These are phyloP conservation scores for Ursus arctos DNA, from an alignment of 2,113 vertebrate species.

Conservation along the genomic window DNA sequence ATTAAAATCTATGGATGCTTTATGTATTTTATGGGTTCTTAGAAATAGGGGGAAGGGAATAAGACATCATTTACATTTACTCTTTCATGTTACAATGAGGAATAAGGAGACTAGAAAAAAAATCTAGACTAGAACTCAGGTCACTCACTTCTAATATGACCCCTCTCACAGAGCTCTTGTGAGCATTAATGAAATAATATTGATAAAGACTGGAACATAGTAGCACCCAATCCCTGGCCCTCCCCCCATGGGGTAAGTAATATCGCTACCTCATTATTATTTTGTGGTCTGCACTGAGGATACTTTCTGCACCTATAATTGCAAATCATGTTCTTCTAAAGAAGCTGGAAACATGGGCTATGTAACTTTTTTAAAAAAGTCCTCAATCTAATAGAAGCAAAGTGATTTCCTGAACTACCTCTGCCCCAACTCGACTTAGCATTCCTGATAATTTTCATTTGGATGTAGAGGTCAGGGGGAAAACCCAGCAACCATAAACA, in stretches of 20 bases:
- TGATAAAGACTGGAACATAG: rapidly evolving
- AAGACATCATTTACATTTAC: not conserved
- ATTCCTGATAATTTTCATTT: not conserved
- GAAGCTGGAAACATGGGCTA: not conserved
- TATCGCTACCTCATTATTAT: not conserved
- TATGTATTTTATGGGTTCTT: not conserved
- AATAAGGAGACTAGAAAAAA: not conserved
- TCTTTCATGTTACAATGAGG: not conserved
- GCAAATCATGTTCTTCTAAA: not conserved
- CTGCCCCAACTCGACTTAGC: not conserved
- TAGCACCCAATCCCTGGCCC: no score
- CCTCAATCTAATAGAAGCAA: not conserved
- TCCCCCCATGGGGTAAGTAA: not conserved
- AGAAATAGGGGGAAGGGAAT: not conserved
- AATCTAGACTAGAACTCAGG: no score
- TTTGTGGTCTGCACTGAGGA: not conserved
- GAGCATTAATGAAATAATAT: not conserved
- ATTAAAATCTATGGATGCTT: constrained; percentile 6
- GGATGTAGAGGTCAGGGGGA: not conserved
- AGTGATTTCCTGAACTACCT: not conserved
- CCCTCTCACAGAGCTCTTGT: not conserved
- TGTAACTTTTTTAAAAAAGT: not conserved
- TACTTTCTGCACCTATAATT: not conserved
- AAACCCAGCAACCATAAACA: rapidly evolving
- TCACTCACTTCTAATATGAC: not conserved